phyloP scores from a whole-genome alignment of 2,113 vertebrate species.

The Hippocampus barbouri region DNA sequence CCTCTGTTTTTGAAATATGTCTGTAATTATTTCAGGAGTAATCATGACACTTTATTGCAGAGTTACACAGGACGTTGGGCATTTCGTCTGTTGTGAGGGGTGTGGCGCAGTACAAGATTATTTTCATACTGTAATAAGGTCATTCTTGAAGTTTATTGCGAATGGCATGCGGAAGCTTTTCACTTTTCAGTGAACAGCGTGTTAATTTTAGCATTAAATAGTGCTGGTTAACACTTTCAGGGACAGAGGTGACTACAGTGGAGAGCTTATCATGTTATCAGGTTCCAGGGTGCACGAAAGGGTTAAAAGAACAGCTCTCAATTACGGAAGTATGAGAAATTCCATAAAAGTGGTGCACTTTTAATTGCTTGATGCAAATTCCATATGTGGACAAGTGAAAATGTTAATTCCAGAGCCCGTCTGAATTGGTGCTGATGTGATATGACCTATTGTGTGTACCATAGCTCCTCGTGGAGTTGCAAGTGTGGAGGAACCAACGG shows the following conservation, averaged over 20 bases:
- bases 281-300: no score
- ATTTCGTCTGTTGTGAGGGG: conserved; percentile 3
- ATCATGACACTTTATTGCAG: not conserved
- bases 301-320: not conserved
- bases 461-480: conserved; percentile 34
- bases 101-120: conserved; percentile 15
- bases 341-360: not conserved
- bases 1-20: not conserved
- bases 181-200: not conserved
- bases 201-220: not conserved
- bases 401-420: not conserved
- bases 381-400: not conserved
- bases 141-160: not conserved
- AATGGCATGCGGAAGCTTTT: not conserved
- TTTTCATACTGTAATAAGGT: not conserved
- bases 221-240: not conserved
- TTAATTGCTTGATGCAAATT: not conserved
- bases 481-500: conserved; percentile 11
- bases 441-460: not conserved
- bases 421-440: not conserved
- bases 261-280: no score
- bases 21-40: not conserved
- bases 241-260: no score
- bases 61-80: not conserved
- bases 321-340: conserved; percentile 1